Base-by-base conservation (phyloP, 1,140 invertebrate species). In the Whitmania pigra region DNA sequence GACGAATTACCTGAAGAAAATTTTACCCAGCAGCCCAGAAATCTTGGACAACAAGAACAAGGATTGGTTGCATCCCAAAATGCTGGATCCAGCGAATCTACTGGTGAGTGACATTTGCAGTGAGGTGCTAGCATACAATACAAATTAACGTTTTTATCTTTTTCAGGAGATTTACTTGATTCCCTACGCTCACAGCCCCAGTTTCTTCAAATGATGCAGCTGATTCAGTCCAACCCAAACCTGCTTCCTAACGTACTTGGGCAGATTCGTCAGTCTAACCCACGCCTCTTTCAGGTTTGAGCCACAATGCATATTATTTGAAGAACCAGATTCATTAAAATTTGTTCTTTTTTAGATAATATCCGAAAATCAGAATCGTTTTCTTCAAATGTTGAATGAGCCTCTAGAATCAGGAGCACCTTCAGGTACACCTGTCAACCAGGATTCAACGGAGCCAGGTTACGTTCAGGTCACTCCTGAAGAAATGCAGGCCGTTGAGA, bases 401-500 rank as follows among this genome's bases (percentile, higher is more conserved):
- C 90, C 92, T 68, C 63, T 77, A n/a, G 77, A 75, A 17, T 43
- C 40, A 43, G 77, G 76, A 75, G 77, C 74, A 72, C 77, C 74
- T 49, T 76, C 80, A 79, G 75, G 78, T 74, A 78, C 74, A 76
- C 76, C 76, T 27, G 69, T 53, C 49, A 67, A 27, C 55, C 55
- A 60, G 29, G 76, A 18, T 72, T 71, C 11, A n/a, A n/a, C n/a
- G 20, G 25, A n/a, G n/a, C n/a, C n/a, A n/a, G n/a, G n/a, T n/a
- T n/a, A n/a, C n/a, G n/a, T n/a, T n/a, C n/a, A n/a, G n/a, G n/a
- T n/a, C n/a, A n/a, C n/a, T n/a, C n/a, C n/a, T n/a, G n/a, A 95
- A 83, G 95, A 99, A 80, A 92, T 92, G 85, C 93, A 94, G 82
- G 94, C 94, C 40, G 96, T 99, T 82, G 94, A 98, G 82, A 87